phyloP scores from a whole-genome alignment of 2,113 vertebrate genomes.

The Mobula birostris region DNA sequence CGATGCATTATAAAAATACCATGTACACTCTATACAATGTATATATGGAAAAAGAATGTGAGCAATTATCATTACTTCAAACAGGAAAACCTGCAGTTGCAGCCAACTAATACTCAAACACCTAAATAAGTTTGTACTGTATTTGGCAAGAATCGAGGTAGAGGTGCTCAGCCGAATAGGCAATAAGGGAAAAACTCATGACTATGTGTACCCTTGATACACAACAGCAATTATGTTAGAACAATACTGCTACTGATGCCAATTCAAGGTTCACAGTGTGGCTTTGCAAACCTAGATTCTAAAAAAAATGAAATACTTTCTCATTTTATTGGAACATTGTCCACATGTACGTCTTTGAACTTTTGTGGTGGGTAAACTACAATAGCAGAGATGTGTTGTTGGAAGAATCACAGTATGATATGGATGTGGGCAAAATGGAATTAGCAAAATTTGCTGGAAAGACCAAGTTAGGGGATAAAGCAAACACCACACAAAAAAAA shows the following conservation, averaged over 20 bases:
- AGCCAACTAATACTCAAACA: not conserved
- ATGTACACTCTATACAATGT: too few relatives aligned
- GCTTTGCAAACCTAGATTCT: not conserved
- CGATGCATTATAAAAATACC: not conserved
- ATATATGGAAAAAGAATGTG: not conserved
- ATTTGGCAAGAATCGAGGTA: not conserved
- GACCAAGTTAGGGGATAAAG: not conserved
- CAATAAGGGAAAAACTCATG: not conserved
- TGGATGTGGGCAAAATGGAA: not conserved
- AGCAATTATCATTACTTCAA: not conserved
- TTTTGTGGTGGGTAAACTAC: not conserved
- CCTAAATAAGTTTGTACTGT: not conserved
- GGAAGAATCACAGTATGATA: not conserved
- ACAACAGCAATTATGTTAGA: not conserved
- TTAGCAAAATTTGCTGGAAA: not conserved
- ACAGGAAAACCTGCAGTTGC: not conserved
- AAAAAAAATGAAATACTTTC: not conserved
- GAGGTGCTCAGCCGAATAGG: not conserved
- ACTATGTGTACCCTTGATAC: not conserved
- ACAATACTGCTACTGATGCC: not conserved
- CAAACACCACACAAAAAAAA: not conserved
- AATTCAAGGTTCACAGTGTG: not conserved
- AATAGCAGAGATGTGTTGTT: not conserved
- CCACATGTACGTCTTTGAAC: not conserved
- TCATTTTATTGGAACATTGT: not conserved